Evolutionary conservation across 1,140 invertebrate species (phyloP).

Genomic region (Dendrolimus kikuchii): DNA sequence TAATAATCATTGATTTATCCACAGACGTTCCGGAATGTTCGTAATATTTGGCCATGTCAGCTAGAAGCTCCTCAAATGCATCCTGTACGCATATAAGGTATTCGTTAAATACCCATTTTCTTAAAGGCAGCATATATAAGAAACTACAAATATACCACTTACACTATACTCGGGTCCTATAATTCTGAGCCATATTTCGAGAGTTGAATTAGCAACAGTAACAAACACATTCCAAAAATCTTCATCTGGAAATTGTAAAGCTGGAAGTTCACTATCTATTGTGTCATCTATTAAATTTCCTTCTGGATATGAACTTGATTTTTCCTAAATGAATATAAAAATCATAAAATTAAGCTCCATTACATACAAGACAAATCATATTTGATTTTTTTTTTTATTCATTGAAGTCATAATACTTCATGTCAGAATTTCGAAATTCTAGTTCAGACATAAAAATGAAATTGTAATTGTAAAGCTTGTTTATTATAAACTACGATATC

Average conservation of each 20-base stretch:
- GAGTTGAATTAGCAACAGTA: conserved; percentile 67
- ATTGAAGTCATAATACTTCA: too few species aligned
- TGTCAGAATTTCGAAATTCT: too few species aligned
- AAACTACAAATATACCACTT: conserved; percentile 26
- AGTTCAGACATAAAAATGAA: too few species aligned
- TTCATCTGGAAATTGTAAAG: conserved; percentile 66
- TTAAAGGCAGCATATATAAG: neutral
- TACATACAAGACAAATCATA: too few species aligned
- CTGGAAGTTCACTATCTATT: conserved; percentile 52
- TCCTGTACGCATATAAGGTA: conserved; percentile 49
- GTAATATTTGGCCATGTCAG: conserved; percentile 74
- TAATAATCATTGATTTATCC: conserved; percentile 53
- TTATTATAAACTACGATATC: too few species aligned
- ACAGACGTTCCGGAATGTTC: conserved; percentile 39
- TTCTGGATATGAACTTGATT: neutral
- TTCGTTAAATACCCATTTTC: too few species aligned
- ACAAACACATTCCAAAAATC: conserved; percentile 72
- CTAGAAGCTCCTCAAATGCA: conserved; percentile 65
- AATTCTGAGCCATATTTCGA: conserved; percentile 73
- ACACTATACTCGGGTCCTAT: conserved; percentile 73
- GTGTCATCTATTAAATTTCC: conserved; percentile 29
- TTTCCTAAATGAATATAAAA: too few species aligned
- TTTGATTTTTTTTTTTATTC: too few species aligned
- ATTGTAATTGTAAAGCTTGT: too few species aligned
- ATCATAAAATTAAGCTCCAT: too few species aligned